Conservation (phyloP, 2,113 vertebrate genomes). For the Rhea americana region DNA sequence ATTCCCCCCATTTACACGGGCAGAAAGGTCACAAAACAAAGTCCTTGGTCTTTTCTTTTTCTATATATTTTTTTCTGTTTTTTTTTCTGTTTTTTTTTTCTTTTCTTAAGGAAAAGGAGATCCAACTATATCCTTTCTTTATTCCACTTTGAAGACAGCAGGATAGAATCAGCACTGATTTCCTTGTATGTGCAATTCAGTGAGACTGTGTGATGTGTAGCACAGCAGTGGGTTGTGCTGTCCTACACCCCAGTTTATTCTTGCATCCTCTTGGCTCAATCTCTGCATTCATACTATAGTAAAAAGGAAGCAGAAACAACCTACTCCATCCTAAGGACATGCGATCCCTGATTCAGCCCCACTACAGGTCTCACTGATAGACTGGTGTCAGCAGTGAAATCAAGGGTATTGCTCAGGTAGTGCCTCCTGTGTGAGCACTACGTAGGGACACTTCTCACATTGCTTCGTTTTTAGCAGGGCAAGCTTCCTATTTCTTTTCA, state of each 20-base stretch:
- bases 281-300: neutral
- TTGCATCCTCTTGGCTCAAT: neutral
- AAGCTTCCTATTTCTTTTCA: neutral
- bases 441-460: accelerated
- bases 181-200: neutral
- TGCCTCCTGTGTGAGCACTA: neutral
- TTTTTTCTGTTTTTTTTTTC: no score
- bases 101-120: neutral
- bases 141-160: neutral
- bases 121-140: neutral
- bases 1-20: neutral
- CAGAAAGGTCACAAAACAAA: neutral
- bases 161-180: neutral
- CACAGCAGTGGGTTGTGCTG: neutral
- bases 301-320: neutral
- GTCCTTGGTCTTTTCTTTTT: neutral
- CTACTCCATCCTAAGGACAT: neutral
- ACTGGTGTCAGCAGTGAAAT: neutral
- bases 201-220: neutral
- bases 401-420: neutral
- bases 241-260: neutral
- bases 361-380: neutral
- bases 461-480: neutral
- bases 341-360: neutral
- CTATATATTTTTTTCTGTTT: neutral